Evolutionary conservation across 2,113 vertebrate species (phyloP).

Genomic region (Notiomystis cincta): DNA sequence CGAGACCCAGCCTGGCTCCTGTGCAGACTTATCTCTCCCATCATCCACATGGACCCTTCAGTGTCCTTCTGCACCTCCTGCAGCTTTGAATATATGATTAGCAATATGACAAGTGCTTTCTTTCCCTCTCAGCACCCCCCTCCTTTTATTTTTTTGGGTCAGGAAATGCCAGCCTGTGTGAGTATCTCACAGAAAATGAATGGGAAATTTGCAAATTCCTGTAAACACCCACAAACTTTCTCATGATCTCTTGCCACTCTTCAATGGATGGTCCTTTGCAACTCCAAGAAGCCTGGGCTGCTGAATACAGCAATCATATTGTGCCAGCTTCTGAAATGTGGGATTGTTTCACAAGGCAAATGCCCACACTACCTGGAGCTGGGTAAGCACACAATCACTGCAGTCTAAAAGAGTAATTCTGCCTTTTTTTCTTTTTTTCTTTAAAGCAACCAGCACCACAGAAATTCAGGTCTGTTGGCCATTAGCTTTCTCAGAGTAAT

Average conservation of each 20-base stretch:
- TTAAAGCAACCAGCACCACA: neutral
- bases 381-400: slow-evolving; percentile 14
- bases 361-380: slow-evolving; percentile 38
- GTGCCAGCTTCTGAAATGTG: neutral
- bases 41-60: neutral
- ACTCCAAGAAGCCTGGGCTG: neutral
- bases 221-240: slow-evolving; percentile 58
- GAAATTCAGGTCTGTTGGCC: neutral
- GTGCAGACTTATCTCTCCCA: neutral
- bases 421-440: no score
- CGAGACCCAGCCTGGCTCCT: neutral
- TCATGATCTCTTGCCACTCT: slow-evolving; percentile 43
- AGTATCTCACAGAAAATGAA: slow-evolving; percentile 31
- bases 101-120: neutral
- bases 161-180: slow-evolving; percentile 42
- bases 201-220: slow-evolving; percentile 46
- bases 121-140: neutral
- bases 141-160: neutral
- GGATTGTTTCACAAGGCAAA: neutral
- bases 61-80: neutral
- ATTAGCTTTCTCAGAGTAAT: neutral
- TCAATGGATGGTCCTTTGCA: slow-evolving; percentile 13
- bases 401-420: neutral
- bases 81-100: neutral
- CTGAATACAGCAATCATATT: slow-evolving; percentile 7